A percentile compares a stretch with the other conserved stretches of the same genome.
phyloP scores from a whole-genome alignment of 2,888 invertebrate species.

The Ecdyonurus torrentis region DNA sequence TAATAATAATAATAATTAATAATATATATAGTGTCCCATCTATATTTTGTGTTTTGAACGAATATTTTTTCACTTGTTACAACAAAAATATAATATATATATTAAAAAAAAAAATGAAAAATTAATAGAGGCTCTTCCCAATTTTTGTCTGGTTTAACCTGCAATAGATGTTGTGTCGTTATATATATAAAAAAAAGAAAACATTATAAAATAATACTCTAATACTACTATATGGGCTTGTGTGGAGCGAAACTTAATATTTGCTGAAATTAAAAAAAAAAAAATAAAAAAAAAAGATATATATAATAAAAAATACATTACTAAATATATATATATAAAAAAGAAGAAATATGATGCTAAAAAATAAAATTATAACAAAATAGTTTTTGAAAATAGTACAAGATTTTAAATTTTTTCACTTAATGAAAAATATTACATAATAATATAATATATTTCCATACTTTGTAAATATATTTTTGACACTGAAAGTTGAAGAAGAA shows the following conservation, averaged over 20 bases:
- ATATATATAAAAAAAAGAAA: too few species aligned
- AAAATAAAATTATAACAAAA: not conserved
- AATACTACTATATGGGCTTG: too few species aligned
- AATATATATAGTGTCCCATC: not conserved
- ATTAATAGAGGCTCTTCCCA: not conserved
- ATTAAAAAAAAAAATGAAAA: not conserved
- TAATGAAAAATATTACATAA: not conserved
- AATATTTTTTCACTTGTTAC: not conserved
- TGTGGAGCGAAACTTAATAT: too few species aligned
- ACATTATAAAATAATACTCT: too few species aligned
- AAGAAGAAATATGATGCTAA: not conserved
- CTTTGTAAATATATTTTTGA: constrained; percentile 12
- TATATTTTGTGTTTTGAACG: not conserved
- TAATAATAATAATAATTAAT: not conserved
- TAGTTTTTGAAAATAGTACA: constrained; percentile 3
- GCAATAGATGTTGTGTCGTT: too few species aligned
- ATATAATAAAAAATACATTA: not conserved
- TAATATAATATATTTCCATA: constrained; percentile 11
- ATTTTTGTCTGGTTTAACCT: not conserved
- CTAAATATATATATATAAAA: not conserved
- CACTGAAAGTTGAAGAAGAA: constrained; percentile 9
- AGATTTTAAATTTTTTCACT: not conserved
- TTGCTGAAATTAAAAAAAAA: too few species aligned
- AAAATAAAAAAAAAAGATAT: too few species aligned
- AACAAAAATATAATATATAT: too few species aligned